A percentile compares a stretch with the other conserved stretches of the same genome.
Conservation (phyloP, 2,888 invertebrate species). For the Ennomos fuscantarius region DNA sequence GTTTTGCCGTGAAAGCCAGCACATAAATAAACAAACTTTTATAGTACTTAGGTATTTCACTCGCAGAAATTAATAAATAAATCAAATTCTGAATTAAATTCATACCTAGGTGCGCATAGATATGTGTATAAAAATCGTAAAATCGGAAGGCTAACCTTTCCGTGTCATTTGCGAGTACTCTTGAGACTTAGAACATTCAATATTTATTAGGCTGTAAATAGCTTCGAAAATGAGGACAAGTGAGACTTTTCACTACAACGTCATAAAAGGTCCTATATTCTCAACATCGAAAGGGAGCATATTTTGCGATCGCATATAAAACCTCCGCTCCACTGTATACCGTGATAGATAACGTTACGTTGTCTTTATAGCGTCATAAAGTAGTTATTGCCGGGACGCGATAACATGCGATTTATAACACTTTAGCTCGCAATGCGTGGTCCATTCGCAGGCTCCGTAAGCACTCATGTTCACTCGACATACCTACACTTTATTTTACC, state of each 20-base stretch:
- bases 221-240: background rate
- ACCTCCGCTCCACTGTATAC: constrained; percentile 44
- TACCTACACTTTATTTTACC: constrained; percentile 51
- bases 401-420: constrained; percentile 76
- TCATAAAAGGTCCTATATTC: constrained; percentile 19
- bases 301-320: constrained; percentile 27
- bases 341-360: constrained; percentile 61
- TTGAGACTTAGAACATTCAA: no score
- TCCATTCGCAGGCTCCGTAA: constrained; percentile 41
- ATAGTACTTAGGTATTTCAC: no score
- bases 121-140: no score
- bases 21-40: no score
- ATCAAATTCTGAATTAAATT: no score
- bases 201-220: no score
- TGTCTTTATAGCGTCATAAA: constrained; percentile 74
- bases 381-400: constrained; percentile 70
- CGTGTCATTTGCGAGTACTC: no score
- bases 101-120: no score
- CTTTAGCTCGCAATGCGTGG: constrained; percentile 57
- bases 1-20: no score
- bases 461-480: constrained; percentile 40
- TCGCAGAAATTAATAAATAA: no score
- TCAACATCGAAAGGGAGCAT: constrained; percentile 16
- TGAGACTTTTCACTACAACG: constrained; percentile 23
- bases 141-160: no score